Percentiles rank a stretch among this genome's conserved stretches.
phyloP scores from a whole-genome alignment of 2,888 invertebrate genomes.

The Thymelicus sylvestris region DNA sequence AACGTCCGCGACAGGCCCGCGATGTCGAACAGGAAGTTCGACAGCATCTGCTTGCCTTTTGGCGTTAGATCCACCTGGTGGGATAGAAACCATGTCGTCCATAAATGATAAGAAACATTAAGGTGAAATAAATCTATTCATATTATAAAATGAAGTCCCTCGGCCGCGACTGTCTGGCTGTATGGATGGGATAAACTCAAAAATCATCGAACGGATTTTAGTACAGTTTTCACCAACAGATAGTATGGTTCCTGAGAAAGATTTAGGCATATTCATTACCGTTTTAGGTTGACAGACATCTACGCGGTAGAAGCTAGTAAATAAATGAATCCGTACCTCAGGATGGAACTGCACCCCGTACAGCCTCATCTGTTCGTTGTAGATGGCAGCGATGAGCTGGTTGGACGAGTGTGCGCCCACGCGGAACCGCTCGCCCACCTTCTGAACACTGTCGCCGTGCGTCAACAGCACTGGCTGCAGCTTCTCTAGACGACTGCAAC shows the following conservation, averaged over 20 bases:
- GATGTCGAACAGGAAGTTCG: slow-evolving; percentile 97
- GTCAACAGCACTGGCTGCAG: slow-evolving; percentile 96
- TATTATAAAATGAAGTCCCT: too few species aligned
- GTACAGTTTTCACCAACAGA: too few species aligned
- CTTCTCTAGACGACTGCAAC: slow-evolving; percentile 91
- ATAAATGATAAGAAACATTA: too few species aligned
- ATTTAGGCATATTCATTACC: too few species aligned
- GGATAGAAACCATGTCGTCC: not conserved
- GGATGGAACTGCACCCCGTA: slow-evolving; percentile 99
- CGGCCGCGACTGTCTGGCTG: too few species aligned
- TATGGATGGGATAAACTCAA: too few species aligned
- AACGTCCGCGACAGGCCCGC: slow-evolving; percentile 94
- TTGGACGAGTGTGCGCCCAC: slow-evolving; percentile 92
- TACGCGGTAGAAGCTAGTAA: too few species aligned
- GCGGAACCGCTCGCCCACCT: slow-evolving; percentile 94
- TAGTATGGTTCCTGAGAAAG: too few species aligned
- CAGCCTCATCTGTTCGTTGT: slow-evolving; percentile 94
- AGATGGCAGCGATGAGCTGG: slow-evolving; percentile 94
- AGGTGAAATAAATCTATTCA: too few species aligned
- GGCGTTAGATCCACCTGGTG: slow-evolving; percentile 94
- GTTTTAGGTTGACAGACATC: too few species aligned
- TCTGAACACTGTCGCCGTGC: slow-evolving; percentile 98
- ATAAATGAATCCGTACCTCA: slow-evolving; percentile 85
- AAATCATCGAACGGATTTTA: too few species aligned
- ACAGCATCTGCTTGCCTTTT: slow-evolving; percentile 95